phyloP scores from a whole-genome alignment of 2,888 invertebrate species.

The Pantelozetes paolii region DNA sequence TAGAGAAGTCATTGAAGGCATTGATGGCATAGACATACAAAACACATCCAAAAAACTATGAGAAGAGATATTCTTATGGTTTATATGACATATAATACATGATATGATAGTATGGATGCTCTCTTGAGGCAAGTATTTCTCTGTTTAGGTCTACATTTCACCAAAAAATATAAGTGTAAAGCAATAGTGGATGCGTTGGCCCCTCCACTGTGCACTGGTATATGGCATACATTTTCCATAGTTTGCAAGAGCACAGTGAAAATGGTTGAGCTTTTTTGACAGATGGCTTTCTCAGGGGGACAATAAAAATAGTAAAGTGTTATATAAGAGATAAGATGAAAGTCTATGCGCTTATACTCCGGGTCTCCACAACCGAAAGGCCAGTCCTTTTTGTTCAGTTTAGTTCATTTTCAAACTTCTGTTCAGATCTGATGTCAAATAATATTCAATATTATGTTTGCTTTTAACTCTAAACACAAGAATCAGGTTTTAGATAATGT shows the following conservation, averaged over 20 bases:
- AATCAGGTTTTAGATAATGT: no score
- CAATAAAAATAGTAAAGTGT: constrained; percentile 34
- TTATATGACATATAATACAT: constrained; percentile 26
- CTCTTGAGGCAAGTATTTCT: constrained; percentile 30
- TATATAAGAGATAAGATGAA: constrained; percentile 36
- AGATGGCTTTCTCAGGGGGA: constrained; percentile 33
- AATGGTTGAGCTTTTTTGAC: constrained; percentile 28
- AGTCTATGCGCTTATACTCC: not conserved
- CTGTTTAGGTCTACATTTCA: constrained; percentile 7
- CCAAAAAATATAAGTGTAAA: constrained; percentile 19
- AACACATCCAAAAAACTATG: no score
- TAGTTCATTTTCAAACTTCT: not conserved
- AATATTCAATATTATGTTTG: not conserved
- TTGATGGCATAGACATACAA: not conserved
- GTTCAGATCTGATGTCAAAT: not conserved
- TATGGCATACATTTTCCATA: constrained; percentile 14
- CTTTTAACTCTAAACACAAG: not conserved
- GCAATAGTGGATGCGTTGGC: constrained; percentile 6
- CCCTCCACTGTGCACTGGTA: not conserved
- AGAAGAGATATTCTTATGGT: constrained; percentile 26
- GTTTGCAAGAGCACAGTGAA: not conserved
- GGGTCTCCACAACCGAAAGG: no score
- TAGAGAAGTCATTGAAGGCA: not conserved
- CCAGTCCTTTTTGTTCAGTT: not conserved
- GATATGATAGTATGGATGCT: constrained; percentile 21